Evolutionary conservation across 37 sponge, comb jelly and placozoan species (phyloP).

Genomic region (Spongia lamella): DNA sequence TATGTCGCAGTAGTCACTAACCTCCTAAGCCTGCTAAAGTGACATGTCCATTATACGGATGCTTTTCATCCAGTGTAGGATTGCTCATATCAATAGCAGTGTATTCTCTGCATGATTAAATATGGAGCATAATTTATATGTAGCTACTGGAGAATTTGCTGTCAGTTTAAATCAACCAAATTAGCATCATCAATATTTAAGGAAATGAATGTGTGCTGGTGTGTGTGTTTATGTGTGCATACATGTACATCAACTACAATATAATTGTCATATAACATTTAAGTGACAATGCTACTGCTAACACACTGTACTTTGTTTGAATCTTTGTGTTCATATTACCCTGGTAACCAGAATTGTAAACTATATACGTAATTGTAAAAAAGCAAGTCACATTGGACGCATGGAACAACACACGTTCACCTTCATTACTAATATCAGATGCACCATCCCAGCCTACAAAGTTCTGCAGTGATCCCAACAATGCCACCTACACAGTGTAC

Average conservation of each 20-base stretch:
- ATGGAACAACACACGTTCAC: too few relatives aligned
- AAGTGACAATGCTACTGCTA: too few relatives aligned
- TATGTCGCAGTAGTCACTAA: background rate
- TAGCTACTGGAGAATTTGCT: too few relatives aligned
- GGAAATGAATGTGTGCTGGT: too few relatives aligned
- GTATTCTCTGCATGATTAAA: background rate
- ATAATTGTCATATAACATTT: too few relatives aligned
- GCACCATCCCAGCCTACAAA: conserved; percentile 25
- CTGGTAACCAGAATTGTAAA: background rate
- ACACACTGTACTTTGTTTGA: background rate
- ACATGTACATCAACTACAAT: too few relatives aligned
- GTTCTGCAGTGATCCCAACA: conserved; percentile 25
- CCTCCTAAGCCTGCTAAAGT: conserved; percentile 15
- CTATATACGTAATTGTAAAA: background rate
- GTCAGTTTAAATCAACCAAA: too few relatives aligned
- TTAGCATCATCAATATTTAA: too few relatives aligned
- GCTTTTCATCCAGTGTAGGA: background rate
- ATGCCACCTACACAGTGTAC: conserved; percentile 2
- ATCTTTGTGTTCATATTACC: background rate
- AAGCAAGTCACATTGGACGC: too few relatives aligned
- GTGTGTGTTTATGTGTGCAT: too few relatives aligned
- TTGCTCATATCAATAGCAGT: conserved; percentile 29
- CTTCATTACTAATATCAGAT: conserved; percentile 9
- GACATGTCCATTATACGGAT: conserved; percentile 3
- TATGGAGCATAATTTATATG: background rate